Base-by-base conservation (phyloP, 1,140 invertebrate species). In the Drosophila bocki region DNA sequence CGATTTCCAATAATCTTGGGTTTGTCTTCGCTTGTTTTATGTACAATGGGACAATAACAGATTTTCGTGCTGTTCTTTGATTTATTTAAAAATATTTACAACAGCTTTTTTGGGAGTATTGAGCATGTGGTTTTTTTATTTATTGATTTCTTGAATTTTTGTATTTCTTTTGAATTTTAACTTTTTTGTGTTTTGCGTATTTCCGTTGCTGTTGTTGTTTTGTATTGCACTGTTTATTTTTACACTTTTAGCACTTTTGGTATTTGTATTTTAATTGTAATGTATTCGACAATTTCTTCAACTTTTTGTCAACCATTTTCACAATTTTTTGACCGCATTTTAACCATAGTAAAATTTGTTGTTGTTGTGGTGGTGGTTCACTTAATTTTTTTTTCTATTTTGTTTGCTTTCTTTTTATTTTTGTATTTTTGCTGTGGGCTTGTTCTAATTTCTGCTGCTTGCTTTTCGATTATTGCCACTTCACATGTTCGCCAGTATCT, bases 151-250 rank as follows among this genome's bases (percentile, higher is more conserved):
- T 60, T 54, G 57, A 50, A 53, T 72, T 75, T 53, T 62, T 47
- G 69, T 87, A 60, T 85, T 91, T 86, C 58, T 78, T 81, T 78
- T 82, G 75, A 84, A 75, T 91, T 91, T 87, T 87, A 91, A 87
- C 88, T 91, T 91, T 91, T 91, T 87, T n/a, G 33, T 54, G 57
- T 50, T 82, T 41, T 56, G 39, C 44, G 68, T 91, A 87, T 86
- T 91, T 91, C 87, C 87, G 87, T 91, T 88, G 75, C 51, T 77
- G 67, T 70, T 69, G 76, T 71, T 69, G 76, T 71, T 39, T 64
- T 60, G 29, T 70, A 78, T 88, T 91, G 72, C 81, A 85, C 81
- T 69, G 62, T 62, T 77, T 63, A 67, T 81, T 54, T 12, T 13
- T 2, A 80, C 80, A 88, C 45, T 67, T 61, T 72, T 47, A 61